Percentiles rank a stretch among this genome's conserved stretches.
Evolutionary conservation across 1,140 invertebrate species (phyloP).

Genomic region (Pentalonia nigronervosa): DNA sequence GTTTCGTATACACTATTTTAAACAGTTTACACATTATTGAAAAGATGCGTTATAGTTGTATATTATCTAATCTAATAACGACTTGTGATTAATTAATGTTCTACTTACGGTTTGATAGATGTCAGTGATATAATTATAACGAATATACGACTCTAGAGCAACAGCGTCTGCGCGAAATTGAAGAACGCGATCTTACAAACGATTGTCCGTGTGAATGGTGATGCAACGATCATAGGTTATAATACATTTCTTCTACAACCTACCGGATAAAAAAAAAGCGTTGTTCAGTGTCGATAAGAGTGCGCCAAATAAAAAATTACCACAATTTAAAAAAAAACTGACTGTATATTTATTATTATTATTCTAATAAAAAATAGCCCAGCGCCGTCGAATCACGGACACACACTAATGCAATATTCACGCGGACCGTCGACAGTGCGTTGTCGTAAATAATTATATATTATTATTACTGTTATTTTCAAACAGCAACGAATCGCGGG

Average conservation of each 20-base stretch:
- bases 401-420: background rate
- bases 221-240: constrained; percentile 14
- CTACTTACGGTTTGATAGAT: background rate
- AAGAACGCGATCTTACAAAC: background rate
- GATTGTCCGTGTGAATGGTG: background rate
- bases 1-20: background rate
- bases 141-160: background rate
- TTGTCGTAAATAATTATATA: background rate
- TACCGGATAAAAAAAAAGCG: background rate
- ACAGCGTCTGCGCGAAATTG: background rate
- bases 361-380: background rate
- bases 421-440: background rate
- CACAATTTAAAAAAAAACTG: background rate
- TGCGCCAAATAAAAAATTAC: background rate
- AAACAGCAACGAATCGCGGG: background rate
- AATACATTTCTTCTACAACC: background rate
- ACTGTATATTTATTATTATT: background rate
- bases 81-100: background rate
- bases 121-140: background rate
- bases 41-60: background rate
- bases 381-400: background rate
- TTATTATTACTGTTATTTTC: constrained; percentile 26
- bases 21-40: background rate
- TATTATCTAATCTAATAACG: background rate
- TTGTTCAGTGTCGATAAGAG: background rate